Conservation (phyloP, 2,888 invertebrate species). For the Camptogramma bilineatum region DNA sequence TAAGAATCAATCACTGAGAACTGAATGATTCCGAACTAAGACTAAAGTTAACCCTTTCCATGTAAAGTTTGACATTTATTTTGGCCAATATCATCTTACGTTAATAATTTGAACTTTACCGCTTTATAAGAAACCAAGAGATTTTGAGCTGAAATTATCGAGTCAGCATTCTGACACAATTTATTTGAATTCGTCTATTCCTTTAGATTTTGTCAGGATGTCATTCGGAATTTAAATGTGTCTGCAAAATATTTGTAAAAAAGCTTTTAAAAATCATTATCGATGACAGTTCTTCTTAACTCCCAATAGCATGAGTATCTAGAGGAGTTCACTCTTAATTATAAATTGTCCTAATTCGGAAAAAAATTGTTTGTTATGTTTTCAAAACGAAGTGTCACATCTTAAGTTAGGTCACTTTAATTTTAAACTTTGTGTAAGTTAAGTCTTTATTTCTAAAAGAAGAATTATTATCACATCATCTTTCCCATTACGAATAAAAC, state of each 20-base stretch:
- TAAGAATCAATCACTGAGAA: too few species aligned
- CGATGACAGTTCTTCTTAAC: neutral
- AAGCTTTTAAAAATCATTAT: neutral
- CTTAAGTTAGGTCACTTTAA: too few species aligned
- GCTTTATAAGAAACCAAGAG: neutral
- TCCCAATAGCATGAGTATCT: neutral
- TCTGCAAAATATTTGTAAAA: neutral
- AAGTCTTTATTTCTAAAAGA: too few species aligned
- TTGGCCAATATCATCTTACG: neutral
- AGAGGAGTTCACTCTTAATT: neutral
- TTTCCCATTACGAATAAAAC: too few species aligned
- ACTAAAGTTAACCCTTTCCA: too few species aligned
- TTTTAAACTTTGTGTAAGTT: too few species aligned
- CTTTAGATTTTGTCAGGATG: constrained; percentile 4
- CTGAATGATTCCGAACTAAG: too few species aligned
- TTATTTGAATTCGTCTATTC: constrained; percentile 13
- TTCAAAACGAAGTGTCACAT: too few species aligned
- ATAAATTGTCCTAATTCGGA: neutral
- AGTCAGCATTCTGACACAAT: constrained; percentile 11
- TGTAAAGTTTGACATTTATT: too few species aligned
- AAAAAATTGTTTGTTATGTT: too few species aligned
- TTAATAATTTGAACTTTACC: neutral
- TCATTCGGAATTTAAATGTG: neutral
- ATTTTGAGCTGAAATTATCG: constrained; percentile 8
- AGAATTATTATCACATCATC: too few species aligned